phyloP scores from a whole-genome alignment of 2,797 vertebrate species.

The Neosilurus hyrtlii region DNA sequence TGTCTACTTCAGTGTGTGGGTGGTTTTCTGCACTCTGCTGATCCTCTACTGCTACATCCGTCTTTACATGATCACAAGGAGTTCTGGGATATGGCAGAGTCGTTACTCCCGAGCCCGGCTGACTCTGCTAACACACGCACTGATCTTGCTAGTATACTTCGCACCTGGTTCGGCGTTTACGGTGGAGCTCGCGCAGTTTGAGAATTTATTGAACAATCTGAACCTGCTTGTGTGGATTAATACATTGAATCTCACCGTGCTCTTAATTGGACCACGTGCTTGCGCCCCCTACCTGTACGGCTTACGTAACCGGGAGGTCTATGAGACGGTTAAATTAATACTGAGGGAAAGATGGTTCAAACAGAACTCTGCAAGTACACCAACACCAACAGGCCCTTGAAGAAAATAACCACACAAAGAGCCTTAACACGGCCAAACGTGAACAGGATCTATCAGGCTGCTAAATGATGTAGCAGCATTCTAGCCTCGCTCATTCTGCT shows the following conservation, averaged over 20 bases:
- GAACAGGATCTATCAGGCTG: not conserved
- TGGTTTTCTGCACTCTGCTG: constrained; percentile 66
- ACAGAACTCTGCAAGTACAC: constrained; percentile 49
- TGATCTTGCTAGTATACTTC: constrained; percentile 77
- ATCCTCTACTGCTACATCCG: constrained; percentile 78
- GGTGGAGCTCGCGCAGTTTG: constrained; percentile 64
- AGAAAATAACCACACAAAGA: not conserved
- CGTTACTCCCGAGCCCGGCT: constrained; percentile 77
- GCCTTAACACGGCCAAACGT: not conserved
- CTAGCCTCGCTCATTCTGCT: not conserved
- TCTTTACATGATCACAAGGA: constrained; percentile 76
- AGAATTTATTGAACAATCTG: constrained; percentile 33
- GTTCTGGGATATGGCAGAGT: constrained; percentile 75
- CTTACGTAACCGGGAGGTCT: constrained; percentile 75
- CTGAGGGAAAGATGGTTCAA: constrained; percentile 57
- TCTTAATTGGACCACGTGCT: constrained; percentile 75
- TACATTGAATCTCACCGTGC: constrained; percentile 70
- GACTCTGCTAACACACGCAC: constrained; percentile 73
- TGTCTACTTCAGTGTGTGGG: constrained; percentile 65
- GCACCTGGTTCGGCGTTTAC: constrained; percentile 72
- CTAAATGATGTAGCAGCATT: not conserved
- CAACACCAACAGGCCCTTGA: not conserved
- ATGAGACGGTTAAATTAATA: constrained; percentile 63
- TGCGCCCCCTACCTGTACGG: constrained; percentile 77
- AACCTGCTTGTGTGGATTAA: constrained; percentile 70